These are phyloP conservation scores for Catamblyrhynchus diadema DNA, from an alignment of 2,797 vertebrate genomes.

Conservation along the genomic window DNA sequence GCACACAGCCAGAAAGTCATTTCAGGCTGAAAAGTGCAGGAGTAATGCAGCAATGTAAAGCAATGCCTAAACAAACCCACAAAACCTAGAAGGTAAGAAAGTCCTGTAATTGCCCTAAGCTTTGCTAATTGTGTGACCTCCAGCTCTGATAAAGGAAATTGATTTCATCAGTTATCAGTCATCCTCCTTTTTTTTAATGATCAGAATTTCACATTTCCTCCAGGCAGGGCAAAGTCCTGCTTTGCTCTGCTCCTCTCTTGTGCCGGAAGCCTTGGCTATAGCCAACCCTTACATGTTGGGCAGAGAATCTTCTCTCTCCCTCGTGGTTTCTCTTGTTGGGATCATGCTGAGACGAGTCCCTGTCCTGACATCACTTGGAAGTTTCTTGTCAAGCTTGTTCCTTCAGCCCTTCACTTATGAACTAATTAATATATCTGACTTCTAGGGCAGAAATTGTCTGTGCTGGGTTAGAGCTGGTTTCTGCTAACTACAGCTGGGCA, in stretches of 20 bases:
- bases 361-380: neutral
- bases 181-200: neutral
- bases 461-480: neutral
- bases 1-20: neutral
- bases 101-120: neutral
- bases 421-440: neutral
- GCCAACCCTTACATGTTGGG: neutral
- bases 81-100: neutral
- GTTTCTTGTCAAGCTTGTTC: neutral
- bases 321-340: neutral
- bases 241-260: neutral
- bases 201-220: neutral
- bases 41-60: neutral
- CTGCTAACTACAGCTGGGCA: neutral
- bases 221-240: neutral
- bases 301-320: neutral
- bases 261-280: neutral
- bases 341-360: neutral
- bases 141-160: conserved; percentile 23
- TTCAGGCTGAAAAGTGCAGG: neutral
- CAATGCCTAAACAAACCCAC: neutral
- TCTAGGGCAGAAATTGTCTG: neutral
- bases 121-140: conserved; percentile 25
- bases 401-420: neutral
- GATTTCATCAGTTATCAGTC: conserved; percentile 35